Evolutionary conservation across 2,113 vertebrate species (phyloP).

Genomic region (Marmota monax): DNA sequence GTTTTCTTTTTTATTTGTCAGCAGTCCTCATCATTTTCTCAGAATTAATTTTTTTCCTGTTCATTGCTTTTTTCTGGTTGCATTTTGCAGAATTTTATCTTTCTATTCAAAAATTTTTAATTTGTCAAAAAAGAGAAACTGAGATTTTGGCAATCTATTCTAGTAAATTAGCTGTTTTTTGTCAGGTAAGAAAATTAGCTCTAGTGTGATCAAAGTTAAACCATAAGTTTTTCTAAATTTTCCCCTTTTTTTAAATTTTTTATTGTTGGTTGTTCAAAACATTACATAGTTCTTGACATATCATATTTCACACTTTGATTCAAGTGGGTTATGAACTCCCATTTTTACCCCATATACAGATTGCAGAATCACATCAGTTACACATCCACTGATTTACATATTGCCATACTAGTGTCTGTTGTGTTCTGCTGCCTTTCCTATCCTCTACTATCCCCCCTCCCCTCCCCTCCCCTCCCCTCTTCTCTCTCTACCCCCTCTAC

Average conservation of each 20-base stretch:
- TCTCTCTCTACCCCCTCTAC: no score
- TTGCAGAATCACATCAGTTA: no score
- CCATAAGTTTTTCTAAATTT: background rate
- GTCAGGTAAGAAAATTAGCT: background rate
- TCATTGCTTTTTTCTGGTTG: background rate
- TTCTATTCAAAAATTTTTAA: conserved; percentile 30
- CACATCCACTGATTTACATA: no score
- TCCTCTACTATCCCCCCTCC: no score
- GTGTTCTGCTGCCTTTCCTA: no score
- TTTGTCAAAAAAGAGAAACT: background rate
- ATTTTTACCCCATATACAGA: no score
- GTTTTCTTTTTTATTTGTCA: background rate
- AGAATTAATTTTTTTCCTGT: background rate
- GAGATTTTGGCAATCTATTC: background rate
- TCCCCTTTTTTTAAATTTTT: background rate
- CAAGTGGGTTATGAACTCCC: no score
- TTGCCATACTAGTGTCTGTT: no score
- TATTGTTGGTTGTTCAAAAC: no score
- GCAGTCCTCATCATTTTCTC: background rate
- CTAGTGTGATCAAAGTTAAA: background rate
- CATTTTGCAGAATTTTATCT: background rate
- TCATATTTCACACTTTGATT: no score
- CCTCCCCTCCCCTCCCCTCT: no score
- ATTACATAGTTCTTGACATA: no score
- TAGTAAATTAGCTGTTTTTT: background rate